phyloP scores from a whole-genome alignment of 2,797 vertebrate genomes.

The Falco novaeseelandiae region DNA sequence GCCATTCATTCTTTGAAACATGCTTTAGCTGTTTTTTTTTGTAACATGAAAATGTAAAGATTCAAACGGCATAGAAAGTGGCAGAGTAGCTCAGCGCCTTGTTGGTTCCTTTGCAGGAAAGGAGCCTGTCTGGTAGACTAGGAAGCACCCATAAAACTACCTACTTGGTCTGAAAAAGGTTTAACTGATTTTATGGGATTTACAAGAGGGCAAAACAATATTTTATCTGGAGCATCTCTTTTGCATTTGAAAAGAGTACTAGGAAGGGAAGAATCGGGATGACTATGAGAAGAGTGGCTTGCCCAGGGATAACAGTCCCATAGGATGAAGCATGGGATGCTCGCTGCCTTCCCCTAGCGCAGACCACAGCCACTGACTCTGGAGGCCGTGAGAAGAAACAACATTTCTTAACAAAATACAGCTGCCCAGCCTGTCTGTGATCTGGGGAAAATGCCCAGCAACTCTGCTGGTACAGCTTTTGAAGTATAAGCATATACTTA shows the following conservation, averaged over 20 bases:
- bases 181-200: neutral
- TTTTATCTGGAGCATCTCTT: neutral
- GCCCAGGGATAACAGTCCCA: rapidly evolving
- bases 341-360: neutral
- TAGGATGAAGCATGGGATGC: rapidly evolving
- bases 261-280: neutral
- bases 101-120: neutral
- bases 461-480: neutral
- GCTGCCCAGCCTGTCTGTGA: neutral
- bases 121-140: neutral
- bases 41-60: neutral
- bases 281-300: neutral
- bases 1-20: neutral
- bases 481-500: slow-evolving; percentile 11
- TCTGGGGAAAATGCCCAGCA: slow-evolving; percentile 17
- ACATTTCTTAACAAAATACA: slow-evolving; percentile 42
- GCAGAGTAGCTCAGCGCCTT: neutral
- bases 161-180: no score
- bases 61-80: neutral
- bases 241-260: neutral
- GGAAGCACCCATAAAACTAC: neutral
- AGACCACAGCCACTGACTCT: neutral
- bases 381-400: slow-evolving; percentile 21
- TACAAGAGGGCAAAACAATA: neutral
- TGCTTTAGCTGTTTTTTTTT: neutral